A percentile compares a stretch with the other conserved stretches of the same genome.
Evolutionary conservation across 2,113 vertebrate species (phyloP).

Genomic region (Stictonetta naevosa): DNA sequence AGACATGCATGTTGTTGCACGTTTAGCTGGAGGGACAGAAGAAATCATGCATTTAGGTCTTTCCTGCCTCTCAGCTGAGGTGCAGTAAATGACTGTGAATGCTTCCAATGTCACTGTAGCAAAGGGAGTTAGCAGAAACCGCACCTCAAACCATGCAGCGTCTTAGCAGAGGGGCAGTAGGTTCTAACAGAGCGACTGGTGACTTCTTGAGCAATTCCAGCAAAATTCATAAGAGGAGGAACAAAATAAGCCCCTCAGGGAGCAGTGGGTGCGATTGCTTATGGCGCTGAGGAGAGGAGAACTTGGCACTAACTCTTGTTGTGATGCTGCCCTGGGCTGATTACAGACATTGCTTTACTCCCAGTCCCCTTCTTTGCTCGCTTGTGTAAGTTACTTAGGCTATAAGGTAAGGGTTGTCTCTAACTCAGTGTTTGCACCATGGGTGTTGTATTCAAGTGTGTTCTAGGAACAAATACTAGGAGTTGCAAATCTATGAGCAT

Average conservation of each 20-base stretch:
- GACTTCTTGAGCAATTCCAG: not conserved
- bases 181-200: not conserved
- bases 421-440: not conserved
- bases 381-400: not conserved
- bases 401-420: not conserved
- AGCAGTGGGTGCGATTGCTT: not conserved
- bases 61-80: slow-evolving; percentile 24
- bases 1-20: slow-evolving; percentile 42
- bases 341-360: not conserved
- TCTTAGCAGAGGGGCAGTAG: not conserved
- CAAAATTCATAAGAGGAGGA: not conserved
- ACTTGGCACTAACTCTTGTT: not conserved
- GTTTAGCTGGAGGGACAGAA: slow-evolving; percentile 58
- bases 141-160: not conserved
- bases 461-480: not conserved
- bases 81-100: slow-evolving; percentile 19
- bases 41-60: slow-evolving; percentile 48
- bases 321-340: not conserved
- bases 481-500: not conserved
- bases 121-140: not conserved
- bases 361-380: not conserved
- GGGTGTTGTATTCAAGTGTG: not conserved
- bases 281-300: not conserved
- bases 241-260: not conserved
- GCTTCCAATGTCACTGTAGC: not conserved